Evolutionary conservation across 2,113 vertebrate genomes (phyloP).

Genomic region (Chloroceryle aenea): DNA sequence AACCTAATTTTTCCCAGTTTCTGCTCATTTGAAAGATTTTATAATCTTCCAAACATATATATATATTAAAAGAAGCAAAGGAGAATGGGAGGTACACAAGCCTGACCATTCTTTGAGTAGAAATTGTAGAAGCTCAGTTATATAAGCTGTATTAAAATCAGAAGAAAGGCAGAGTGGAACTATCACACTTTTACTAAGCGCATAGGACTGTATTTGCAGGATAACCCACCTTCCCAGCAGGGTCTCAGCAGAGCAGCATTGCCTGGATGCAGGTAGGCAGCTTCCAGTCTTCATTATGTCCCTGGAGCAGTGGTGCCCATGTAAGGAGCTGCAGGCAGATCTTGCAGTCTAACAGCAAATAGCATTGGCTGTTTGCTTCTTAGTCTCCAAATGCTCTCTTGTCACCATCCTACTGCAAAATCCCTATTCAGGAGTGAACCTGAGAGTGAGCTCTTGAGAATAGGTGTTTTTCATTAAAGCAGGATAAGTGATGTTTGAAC

Average conservation of each 20-base stretch:
- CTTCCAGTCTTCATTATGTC: neutral
- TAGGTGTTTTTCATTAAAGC: neutral
- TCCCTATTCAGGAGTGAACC: neutral
- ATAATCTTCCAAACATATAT: neutral
- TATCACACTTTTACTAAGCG: neutral
- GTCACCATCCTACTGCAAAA: neutral
- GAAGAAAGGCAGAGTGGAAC: neutral
- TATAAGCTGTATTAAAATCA: neutral
- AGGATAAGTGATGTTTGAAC: neutral
- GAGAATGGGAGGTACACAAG: neutral
- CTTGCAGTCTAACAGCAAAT: neutral
- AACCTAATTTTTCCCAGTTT: neutral
- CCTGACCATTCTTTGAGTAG: neutral
- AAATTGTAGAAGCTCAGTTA: neutral
- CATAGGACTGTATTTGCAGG: rapidly evolving
- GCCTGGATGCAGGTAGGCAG: neutral
- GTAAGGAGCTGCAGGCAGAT: neutral
- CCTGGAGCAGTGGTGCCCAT: rapidly evolving
- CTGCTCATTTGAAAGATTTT: neutral
- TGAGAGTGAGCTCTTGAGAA: neutral
- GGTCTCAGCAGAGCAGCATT: neutral
- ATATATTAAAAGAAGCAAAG: neutral
- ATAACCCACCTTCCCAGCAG: neutral
- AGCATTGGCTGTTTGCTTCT: neutral
- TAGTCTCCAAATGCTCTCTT: neutral